Conservation (phyloP, 92 coral and sea anemone species). For the Porites rus region DNA sequence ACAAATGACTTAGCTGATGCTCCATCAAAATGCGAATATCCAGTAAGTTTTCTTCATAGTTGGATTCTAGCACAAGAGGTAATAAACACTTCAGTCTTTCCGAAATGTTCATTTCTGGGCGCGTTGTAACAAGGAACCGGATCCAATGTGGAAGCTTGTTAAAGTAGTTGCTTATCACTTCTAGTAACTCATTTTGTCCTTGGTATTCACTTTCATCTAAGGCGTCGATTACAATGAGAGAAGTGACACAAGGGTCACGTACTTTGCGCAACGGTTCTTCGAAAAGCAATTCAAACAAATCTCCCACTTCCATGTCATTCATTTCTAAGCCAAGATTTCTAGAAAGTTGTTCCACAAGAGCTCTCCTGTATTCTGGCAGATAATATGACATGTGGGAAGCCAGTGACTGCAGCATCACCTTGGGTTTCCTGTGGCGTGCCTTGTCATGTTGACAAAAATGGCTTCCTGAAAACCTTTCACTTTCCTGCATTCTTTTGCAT, state of each 20-base stretch:
- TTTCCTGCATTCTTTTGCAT: slow-evolving; percentile 41
- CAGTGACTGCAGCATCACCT: slow-evolving; percentile 64
- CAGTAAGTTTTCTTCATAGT: slow-evolving; percentile 38
- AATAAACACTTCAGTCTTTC: slow-evolving; percentile 8
- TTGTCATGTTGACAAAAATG: slow-evolving; percentile 64
- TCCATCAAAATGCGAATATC: slow-evolving; percentile 38
- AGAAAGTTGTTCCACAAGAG: slow-evolving; percentile 57
- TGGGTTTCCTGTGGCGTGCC: slow-evolving; percentile 61
- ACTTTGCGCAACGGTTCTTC: slow-evolving; percentile 52
- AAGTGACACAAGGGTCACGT: slow-evolving; percentile 11
- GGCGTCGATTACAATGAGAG: slow-evolving; percentile 50
- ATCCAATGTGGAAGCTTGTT: slow-evolving; percentile 55
- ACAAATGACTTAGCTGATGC: slow-evolving; percentile 23
- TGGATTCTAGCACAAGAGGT: slow-evolving; percentile 38
- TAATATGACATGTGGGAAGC: slow-evolving; percentile 52
- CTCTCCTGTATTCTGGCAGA: slow-evolving; percentile 51
- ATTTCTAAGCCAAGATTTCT: slow-evolving; percentile 28
- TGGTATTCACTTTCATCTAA: slow-evolving; percentile 66
- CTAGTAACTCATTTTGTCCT: slow-evolving; percentile 41
- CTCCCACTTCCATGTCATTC: slow-evolving; percentile 35
- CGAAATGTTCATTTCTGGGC: slow-evolving; percentile 45
- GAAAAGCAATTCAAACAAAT: slow-evolving; percentile 53
- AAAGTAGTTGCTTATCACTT: slow-evolving; percentile 47
- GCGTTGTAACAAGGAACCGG: slow-evolving; percentile 63
- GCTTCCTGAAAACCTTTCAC: slow-evolving; percentile 50